Evolutionary conservation across 2,113 vertebrate genomes (phyloP).

Genomic region (Forbesichthys agassizii): DNA sequence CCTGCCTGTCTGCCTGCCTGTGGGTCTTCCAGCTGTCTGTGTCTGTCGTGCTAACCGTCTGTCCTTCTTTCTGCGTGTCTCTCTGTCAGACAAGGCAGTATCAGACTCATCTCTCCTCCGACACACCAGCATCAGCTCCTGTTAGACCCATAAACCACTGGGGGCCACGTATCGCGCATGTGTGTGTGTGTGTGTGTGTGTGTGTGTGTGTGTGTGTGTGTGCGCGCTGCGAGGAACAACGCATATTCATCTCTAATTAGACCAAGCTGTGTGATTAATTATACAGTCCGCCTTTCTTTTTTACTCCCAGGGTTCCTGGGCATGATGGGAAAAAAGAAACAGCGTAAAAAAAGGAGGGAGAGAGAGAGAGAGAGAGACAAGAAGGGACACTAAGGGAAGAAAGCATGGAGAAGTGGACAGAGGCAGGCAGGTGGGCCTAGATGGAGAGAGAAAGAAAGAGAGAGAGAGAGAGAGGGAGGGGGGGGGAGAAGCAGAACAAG

Average conservation of each 20-base stretch:
- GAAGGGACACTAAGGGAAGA: no score
- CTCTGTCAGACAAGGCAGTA: constrained; percentile 91
- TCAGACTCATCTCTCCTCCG: constrained; percentile 91
- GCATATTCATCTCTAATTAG: constrained; percentile 99
- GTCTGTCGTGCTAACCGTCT: constrained; percentile 97
- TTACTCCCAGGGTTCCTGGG: constrained; percentile 50
- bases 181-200: neutral
- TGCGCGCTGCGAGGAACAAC: constrained; percentile 92
- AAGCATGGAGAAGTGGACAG: no score
- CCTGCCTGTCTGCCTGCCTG: constrained; percentile 57
- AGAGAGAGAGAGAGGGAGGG: constrained; percentile 18
- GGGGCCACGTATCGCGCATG: neutral
- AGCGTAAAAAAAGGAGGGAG: constrained; percentile 73
- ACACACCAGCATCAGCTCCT: constrained; percentile 96
- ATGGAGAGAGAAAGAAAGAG: neutral
- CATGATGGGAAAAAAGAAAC: constrained; percentile 46
- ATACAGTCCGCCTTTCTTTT: constrained; percentile 95
- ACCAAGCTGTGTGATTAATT: constrained; percentile 99
- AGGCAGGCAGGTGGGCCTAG: no score
- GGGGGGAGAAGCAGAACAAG: constrained; percentile 41
- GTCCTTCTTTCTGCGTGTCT: constrained; percentile 98
- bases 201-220: neutral
- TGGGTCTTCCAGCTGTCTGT: constrained; percentile 38
- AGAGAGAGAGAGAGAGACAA: constrained; percentile 45
- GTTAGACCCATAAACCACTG: constrained; percentile 79